Conservation (phyloP, 2,888 invertebrate species). For the Melanostoma mellinum region DNA sequence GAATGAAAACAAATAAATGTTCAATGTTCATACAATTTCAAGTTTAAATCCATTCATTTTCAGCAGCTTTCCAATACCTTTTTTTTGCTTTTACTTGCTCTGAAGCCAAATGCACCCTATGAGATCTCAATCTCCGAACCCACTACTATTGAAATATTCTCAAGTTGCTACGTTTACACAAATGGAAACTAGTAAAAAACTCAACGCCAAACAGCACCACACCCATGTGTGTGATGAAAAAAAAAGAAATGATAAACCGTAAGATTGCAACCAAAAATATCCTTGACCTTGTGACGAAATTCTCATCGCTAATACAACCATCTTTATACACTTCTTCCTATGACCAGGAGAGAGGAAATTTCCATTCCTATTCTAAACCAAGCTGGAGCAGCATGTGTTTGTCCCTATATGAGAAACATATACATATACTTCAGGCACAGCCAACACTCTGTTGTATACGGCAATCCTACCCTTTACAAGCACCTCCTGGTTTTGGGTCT, state of each 20-base stretch:
- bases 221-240: slow-evolving; percentile 19
- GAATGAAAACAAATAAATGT: too few relatives aligned
- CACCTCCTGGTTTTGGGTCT: not conserved
- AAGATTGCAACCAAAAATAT: slow-evolving; percentile 60
- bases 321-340: slow-evolving; percentile 32
- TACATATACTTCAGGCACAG: slow-evolving; percentile 46
- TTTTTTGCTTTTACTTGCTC: too few relatives aligned
- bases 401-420: slow-evolving; percentile 21
- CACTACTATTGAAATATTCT: slow-evolving; percentile 27
- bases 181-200: slow-evolving; percentile 24
- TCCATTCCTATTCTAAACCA: slow-evolving; percentile 16
- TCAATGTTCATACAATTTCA: too few relatives aligned
- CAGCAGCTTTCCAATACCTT: too few relatives aligned
- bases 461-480: slow-evolving; percentile 3
- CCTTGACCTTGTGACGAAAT: slow-evolving; percentile 70
- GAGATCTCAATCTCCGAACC: not conserved
- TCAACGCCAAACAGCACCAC: slow-evolving; percentile 22
- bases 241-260: slow-evolving; percentile 17
- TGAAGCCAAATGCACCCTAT: too few relatives aligned
- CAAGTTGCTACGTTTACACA: slow-evolving; percentile 20
- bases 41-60: too few relatives aligned
- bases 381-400: slow-evolving; percentile 14
- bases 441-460: slow-evolving; percentile 17
- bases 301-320: slow-evolving; percentile 43
- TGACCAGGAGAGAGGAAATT: slow-evolving; percentile 28